Evolutionary conservation across 2,797 vertebrate species (phyloP).

Genomic region (Macrochelys suwanniensis): DNA sequence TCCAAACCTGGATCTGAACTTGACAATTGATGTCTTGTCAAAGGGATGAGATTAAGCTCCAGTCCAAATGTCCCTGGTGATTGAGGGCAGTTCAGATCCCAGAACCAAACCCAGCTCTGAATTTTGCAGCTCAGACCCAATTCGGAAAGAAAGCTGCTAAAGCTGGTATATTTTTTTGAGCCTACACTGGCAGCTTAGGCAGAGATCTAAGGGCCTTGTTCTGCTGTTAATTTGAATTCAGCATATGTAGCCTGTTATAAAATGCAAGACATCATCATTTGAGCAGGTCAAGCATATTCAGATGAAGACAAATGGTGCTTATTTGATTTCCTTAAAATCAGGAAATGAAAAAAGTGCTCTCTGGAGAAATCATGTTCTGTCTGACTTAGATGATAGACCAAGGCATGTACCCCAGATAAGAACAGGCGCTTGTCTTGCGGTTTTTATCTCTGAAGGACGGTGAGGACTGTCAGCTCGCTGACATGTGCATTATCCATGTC

Average conservation of each 20-base stretch:
- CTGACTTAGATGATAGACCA: conserved; percentile 88
- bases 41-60: conserved; percentile 23
- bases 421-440: conserved; percentile 81
- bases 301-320: conserved; percentile 96
- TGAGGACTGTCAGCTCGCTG: conserved; percentile 87
- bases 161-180: conserved; percentile 55
- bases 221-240: conserved; percentile 90
- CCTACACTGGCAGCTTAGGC: conserved; percentile 63
- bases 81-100: conserved; percentile 20
- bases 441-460: conserved; percentile 89
- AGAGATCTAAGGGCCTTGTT: conserved; percentile 79
- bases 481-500: conserved; percentile 89
- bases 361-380: conserved; percentile 95
- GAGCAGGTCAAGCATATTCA: conserved; percentile 97
- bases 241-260: conserved; percentile 86
- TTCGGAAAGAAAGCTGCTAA: conserved; percentile 15
- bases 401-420: conserved; percentile 88
- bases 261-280: conserved; percentile 88
- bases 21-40: conserved; percentile 16
- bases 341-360: conserved; percentile 97
- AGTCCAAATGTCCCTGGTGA: conserved; percentile 37
- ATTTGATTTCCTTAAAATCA: conserved; percentile 97
- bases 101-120: conserved; percentile 31
- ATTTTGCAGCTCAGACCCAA: conserved; percentile 32
- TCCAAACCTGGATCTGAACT: conserved; percentile 29